phyloP scores from a whole-genome alignment of 2,888 invertebrate genomes.

The Drosophila cracens region DNA sequence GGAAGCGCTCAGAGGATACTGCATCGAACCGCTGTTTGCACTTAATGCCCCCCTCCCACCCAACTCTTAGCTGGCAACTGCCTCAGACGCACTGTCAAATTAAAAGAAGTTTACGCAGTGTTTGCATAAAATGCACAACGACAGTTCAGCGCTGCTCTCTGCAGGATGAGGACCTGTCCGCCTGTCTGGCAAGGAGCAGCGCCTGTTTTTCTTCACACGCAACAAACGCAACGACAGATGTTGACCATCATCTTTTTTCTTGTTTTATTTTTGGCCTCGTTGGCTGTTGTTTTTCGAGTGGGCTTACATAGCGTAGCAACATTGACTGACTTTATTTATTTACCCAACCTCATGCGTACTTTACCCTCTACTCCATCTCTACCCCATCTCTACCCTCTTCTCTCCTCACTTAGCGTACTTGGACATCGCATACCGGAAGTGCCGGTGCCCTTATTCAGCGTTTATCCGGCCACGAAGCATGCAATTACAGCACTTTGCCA shows the following conservation, averaged over 20 bases:
- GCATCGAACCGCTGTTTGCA: conserved; percentile 60
- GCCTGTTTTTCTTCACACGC: conserved; percentile 29
- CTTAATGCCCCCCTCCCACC: conserved; percentile 35
- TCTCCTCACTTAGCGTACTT: conserved; percentile 80
- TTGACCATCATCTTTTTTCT: conserved; percentile 49
- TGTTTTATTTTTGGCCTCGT: conserved; percentile 21
- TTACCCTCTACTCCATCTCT: conserved; percentile 4
- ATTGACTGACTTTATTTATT: conserved; percentile 72
- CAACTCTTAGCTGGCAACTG: conserved; percentile 18
- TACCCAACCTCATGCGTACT: conserved; percentile 34
- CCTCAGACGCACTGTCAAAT: conserved; percentile 50
- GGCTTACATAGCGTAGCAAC: conserved; percentile 66
- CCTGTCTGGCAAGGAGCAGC: conserved; percentile 5
- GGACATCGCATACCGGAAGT: conserved; percentile 86
- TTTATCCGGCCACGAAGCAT: conserved; percentile 87
- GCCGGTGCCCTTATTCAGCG: conserved; percentile 85
- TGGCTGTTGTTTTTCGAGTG: conserved; percentile 60
- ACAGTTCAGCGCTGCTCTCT: conserved; percentile 35
- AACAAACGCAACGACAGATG: conserved; percentile 44
- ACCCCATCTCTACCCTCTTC: not conserved
- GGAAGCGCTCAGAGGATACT: conserved; percentile 16
- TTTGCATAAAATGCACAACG: conserved; percentile 73
- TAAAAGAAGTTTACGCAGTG: conserved; percentile 79
- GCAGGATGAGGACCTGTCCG: conserved; percentile 14
- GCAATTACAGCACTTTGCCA: conserved; percentile 87